These are phyloP conservation scores for Drosophila lowei DNA, from an alignment of 1,140 invertebrate species.

Conservation along the genomic window DNA sequence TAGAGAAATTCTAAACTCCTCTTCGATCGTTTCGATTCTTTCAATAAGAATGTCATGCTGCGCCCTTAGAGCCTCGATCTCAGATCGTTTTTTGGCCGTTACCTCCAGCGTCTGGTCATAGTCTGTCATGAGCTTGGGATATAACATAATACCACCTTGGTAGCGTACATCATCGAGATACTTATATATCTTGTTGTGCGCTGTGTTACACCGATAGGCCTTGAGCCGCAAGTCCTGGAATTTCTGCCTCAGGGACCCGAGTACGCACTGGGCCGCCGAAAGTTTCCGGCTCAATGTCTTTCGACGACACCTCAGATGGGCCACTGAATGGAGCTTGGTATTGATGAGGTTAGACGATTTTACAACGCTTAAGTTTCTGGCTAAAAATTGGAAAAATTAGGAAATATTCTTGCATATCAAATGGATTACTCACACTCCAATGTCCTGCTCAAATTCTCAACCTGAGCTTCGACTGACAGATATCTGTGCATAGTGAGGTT, in stretches of 20 bases:
- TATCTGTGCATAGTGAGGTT: neutral
- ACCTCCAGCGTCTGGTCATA: slow-evolving; percentile 6
- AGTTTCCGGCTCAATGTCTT: slow-evolving; percentile 14
- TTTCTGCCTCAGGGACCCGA: neutral
- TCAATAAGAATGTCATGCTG: neutral
- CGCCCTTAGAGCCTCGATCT: neutral
- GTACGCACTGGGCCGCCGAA: neutral
- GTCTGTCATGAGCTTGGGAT: slow-evolving; percentile 16
- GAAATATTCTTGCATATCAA: neutral
- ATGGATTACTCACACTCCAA: slow-evolving; percentile 2
- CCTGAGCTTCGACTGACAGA: neutral
- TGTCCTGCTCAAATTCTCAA: neutral
- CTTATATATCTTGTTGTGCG: neutral
- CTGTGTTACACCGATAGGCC: neutral
- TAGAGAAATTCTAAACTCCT: too few relatives aligned
- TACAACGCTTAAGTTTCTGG: neutral
- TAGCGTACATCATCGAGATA: neutral
- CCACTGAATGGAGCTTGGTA: slow-evolving; percentile 13
- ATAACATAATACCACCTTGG: slow-evolving; percentile 1
- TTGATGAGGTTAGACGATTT: neutral
- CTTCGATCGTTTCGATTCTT: too few relatives aligned
- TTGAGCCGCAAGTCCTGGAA: neutral
- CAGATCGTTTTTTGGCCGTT: neutral
- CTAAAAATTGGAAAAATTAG: neutral
- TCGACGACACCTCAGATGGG: slow-evolving; percentile 18